Base-by-base conservation (phyloP, 2,888 invertebrate genomes). In the Coelopa pilipes region DNA sequence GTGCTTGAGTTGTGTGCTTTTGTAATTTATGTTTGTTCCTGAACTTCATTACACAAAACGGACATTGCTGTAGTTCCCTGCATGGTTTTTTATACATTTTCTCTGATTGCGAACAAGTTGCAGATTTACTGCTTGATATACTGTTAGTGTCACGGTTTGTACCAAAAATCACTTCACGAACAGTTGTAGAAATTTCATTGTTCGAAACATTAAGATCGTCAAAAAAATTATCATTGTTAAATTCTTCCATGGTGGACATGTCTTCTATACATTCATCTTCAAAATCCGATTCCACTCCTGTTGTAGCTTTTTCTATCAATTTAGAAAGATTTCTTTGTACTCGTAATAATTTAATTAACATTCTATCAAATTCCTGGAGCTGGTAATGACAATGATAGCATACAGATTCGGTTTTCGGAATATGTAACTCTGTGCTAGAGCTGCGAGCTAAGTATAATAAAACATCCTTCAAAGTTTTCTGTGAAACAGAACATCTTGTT, bases 1-100 rank as follows among this genome's bases (percentile, higher is more conserved):
- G 80, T 2, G 75, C 77, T 17, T 77, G 73, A 3, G 76, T 74
- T n/a, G 78, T 76, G 70, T 80, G 80, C 24, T 73, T 78, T 24
- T 79, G 80, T 0, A 79, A 67, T 9, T 75, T 76, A 7, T 70
- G 63, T 59, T 77, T 77, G 34, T 73, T 78, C 46, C 72, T 78
- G 46, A 80, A 80, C 46, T 76, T 74, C 78, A 80, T 78, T 9
- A 79, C 78, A 70, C 80, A 80, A 1, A 79, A 70, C 45, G 77
- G 77, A 46, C 80, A 80, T 68, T 80, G 78, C 5, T 78, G 19
- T 47, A n/a, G 50, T 53, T 60, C 21, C 5, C n/a, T 10, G 34
- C 34, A 4, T 34, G 2, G 34, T 34, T 34, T 34, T 34, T 2
- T 2, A 17, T 62, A 34, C 59, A 59, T 19, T 19, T 45, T 46